Conservation (phyloP, 2,113 vertebrate genomes). For the Heloderma charlesbogerti region DNA sequence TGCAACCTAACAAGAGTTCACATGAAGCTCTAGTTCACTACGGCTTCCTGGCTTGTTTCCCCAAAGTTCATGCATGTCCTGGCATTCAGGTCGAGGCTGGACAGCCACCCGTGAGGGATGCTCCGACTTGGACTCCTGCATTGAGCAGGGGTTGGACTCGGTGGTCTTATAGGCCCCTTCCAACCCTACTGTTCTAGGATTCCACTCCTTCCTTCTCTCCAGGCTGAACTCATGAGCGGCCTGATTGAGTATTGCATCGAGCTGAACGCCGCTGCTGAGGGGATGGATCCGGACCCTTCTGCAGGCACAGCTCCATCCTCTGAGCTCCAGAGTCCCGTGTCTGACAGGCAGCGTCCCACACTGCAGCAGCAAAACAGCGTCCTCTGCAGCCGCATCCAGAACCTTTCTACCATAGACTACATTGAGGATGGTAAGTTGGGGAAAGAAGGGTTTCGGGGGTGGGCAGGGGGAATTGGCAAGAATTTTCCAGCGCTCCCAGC, state of each 20-base stretch:
- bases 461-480: too few relatives aligned
- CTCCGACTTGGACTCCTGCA: too few relatives aligned
- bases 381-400: constrained; percentile 86
- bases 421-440: constrained; percentile 87
- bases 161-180: too few relatives aligned
- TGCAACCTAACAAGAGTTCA: too few relatives aligned
- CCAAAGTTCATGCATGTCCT: too few relatives aligned
- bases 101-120: too few relatives aligned
- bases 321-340: fast-evolving
- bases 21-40: too few relatives aligned
- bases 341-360: constrained; percentile 70
- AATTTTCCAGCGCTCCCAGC: too few relatives aligned
- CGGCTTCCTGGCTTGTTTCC: too few relatives aligned
- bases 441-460: fast-evolving
- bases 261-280: constrained; percentile 74
- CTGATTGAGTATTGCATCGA: constrained; percentile 94
- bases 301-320: not conserved
- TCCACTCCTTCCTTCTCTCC: not conserved
- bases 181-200: too few relatives aligned
- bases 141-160: too few relatives aligned
- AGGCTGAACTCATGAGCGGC: constrained; percentile 93
- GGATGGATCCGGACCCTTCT: constrained; percentile 35
- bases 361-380: constrained; percentile 88
- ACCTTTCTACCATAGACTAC: constrained; percentile 90
- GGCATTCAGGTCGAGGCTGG: too few relatives aligned